Evolutionary conservation across 2,888 invertebrate genomes (phyloP).

Genomic region (Aquatica leii): DNA sequence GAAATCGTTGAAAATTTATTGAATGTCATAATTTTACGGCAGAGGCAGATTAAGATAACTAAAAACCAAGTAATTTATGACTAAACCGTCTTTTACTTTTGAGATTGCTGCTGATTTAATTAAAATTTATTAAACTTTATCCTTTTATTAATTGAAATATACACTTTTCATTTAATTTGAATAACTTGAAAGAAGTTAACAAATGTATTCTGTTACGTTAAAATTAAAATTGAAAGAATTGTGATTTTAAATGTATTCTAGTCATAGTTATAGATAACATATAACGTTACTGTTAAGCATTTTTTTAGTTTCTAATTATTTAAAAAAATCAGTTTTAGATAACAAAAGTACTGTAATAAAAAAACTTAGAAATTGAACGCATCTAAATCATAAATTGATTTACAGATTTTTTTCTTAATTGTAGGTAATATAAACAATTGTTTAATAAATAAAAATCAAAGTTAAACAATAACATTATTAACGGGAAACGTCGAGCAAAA

Average conservation of each 20-base stretch:
- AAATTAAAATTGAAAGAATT: neutral
- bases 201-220: neutral
- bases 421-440: no score
- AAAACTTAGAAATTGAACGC: no score
- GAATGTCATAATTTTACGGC: constrained; percentile 29
- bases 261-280: no score
- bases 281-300: no score
- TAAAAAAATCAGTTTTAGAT: no score
- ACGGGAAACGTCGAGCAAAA: no score
- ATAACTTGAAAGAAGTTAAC: neutral
- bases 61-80: constrained; percentile 24
- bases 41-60: constrained; percentile 23
- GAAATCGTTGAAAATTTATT: constrained; percentile 24
- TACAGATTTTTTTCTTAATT: no score
- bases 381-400: no score
- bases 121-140: constrained; percentile 17
- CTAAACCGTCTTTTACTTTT: constrained; percentile 18
- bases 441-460: no score
- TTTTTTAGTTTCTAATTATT: neutral
- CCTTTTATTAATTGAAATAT: constrained; percentile 10
- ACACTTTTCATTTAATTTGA: neutral
- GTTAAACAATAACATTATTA: no score
- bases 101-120: constrained; percentile 20
- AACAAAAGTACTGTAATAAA: no score
- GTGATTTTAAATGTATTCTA: constrained; percentile 3